Conservation (phyloP, 1,140 invertebrate genomes). For the Zaprionus gabonicus region DNA sequence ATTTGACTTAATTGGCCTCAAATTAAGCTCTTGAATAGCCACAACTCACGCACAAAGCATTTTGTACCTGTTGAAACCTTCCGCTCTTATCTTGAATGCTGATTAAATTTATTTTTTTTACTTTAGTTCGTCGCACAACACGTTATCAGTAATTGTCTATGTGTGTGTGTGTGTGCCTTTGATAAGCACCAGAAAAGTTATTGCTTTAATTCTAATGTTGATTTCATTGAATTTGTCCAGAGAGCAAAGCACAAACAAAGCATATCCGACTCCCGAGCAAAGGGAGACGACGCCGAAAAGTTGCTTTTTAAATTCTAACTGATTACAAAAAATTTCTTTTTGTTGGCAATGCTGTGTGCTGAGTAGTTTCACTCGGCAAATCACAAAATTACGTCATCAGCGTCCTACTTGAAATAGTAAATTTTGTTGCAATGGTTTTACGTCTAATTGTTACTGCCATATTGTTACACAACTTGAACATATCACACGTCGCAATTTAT, state of each 20-base stretch:
- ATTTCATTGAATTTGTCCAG: slow-evolving; percentile 58
- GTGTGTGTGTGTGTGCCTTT: slow-evolving; percentile 44
- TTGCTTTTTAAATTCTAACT: slow-evolving; percentile 54
- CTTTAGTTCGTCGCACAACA: slow-evolving; percentile 46
- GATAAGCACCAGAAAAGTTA: slow-evolving; percentile 69
- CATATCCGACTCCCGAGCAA: slow-evolving; percentile 40
- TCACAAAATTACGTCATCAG: slow-evolving; percentile 76
- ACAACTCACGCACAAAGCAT: slow-evolving; percentile 15
- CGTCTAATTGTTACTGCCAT: background rate
- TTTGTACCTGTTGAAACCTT: slow-evolving; percentile 72
- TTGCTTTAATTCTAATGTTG: slow-evolving; percentile 76
- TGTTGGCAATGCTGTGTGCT: slow-evolving; percentile 51
- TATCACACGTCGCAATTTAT: background rate
- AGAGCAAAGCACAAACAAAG: slow-evolving; percentile 28
- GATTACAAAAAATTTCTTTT: slow-evolving; percentile 42
- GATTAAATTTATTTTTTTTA: slow-evolving; percentile 74
- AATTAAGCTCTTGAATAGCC: slow-evolving; percentile 38
- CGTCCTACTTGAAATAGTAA: slow-evolving; percentile 62
- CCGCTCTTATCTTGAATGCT: slow-evolving; percentile 59
- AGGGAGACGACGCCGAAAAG: background rate
- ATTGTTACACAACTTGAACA: slow-evolving; percentile 11
- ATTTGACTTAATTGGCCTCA: slow-evolving; percentile 10
- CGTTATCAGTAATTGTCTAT: slow-evolving; percentile 60
- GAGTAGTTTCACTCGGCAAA: slow-evolving; percentile 45
- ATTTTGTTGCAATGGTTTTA: slow-evolving; percentile 14